A percentile compares a stretch with the other conserved stretches of the same genome.
Conservation (phyloP, 2,888 invertebrate genomes). For the Chromoteleia sp. region DNA sequence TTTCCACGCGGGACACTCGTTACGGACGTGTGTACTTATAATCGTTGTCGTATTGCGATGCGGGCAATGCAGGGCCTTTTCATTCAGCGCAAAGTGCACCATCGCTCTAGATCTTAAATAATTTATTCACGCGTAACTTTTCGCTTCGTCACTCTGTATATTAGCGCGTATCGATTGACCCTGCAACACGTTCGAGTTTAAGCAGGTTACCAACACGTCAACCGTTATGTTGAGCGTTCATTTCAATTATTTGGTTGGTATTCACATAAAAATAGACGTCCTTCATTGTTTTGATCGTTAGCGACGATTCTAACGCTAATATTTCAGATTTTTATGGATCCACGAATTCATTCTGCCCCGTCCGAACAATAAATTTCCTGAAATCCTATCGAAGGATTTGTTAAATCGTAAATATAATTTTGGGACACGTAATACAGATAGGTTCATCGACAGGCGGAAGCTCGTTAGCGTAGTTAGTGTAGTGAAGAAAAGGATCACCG, state of each 20-base stretch:
- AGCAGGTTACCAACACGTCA: conserved; percentile 17
- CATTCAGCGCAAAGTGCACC: conserved; percentile 68
- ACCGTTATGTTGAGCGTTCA: conserved; percentile 2
- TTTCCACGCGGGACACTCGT: conserved; percentile 38
- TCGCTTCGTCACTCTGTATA: conserved; percentile 31
- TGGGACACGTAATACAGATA: conserved; percentile 33
- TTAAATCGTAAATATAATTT: conserved; percentile 35
- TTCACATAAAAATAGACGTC: too few species aligned
- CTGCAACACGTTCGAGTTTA: not conserved
- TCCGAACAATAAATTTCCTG: conserved; percentile 3
- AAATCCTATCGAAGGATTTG: conserved; percentile 6
- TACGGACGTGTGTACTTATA: conserved; percentile 32
- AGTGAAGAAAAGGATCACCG: conserved; percentile 45
- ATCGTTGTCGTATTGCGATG: conserved; percentile 9
- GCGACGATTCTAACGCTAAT: too few species aligned
- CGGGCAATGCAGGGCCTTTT: conserved; percentile 67
- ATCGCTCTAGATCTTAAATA: conserved; percentile 73
- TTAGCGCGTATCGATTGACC: conserved; percentile 33
- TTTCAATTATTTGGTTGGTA: not conserved
- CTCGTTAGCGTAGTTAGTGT: conserved; percentile 46
- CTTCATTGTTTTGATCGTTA: not conserved
- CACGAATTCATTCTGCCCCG: conserved; percentile 8
- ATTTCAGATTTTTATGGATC: not conserved
- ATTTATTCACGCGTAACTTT: conserved; percentile 70
- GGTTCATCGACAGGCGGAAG: conserved; percentile 44